These are phyloP conservation scores for Latrodectus hesperus DNA, from an alignment of 2,888 invertebrate genomes.

Conservation along the genomic window DNA sequence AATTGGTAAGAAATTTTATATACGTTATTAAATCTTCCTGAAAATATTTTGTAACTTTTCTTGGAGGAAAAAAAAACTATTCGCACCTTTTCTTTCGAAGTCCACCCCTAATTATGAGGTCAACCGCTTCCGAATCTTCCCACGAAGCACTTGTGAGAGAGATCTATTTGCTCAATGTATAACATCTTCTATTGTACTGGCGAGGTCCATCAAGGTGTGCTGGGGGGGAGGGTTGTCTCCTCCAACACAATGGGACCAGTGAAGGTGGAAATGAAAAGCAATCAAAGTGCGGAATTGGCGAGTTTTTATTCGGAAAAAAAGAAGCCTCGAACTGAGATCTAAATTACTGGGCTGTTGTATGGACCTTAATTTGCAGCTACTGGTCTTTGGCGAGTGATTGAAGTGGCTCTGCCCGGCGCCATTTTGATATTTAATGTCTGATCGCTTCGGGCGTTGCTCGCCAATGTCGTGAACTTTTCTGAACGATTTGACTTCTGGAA, in stretches of 20 bases:
- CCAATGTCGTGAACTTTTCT: conserved; percentile 47
- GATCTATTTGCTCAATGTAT: neutral
- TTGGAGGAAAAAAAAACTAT: no score
- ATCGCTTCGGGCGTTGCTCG: conserved; percentile 16
- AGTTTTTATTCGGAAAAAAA: conserved; percentile 2
- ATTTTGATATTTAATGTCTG: conserved; percentile 26
- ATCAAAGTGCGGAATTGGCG: conserved; percentile 9
- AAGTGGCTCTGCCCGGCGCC: conserved; percentile 24
- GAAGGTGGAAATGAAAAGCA: conserved; percentile 33
- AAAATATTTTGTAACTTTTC: no score
- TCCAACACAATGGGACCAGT: neutral
- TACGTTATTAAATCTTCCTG: no score
- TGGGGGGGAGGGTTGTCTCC: neutral
- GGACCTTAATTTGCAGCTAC: conserved; percentile 53
- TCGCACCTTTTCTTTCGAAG: neutral
- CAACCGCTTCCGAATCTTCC: conserved; percentile 5
- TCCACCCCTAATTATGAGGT: neutral
- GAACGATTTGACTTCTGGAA: conserved; percentile 35
- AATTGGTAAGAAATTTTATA: no score
- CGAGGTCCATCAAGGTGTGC: neutral
- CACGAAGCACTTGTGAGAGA: neutral
- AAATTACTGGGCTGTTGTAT: conserved; percentile 45
- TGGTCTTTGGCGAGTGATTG: conserved; percentile 34
- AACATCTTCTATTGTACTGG: neutral
- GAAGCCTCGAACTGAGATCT: neutral